phyloP scores from a whole-genome alignment of 2,888 invertebrate genomes.

The Toxonevra muliebris region DNA sequence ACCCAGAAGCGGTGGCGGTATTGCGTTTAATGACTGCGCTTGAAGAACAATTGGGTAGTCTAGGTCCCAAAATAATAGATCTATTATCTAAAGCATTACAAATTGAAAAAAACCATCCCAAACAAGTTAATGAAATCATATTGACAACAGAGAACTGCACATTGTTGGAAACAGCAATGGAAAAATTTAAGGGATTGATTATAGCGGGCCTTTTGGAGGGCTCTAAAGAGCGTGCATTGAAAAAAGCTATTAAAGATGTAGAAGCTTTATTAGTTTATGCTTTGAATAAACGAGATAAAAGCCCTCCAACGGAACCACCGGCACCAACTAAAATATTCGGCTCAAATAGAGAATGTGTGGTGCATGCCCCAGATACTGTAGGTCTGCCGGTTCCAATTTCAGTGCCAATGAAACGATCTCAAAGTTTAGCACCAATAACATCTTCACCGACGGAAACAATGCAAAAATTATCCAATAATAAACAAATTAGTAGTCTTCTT shows the following conservation, averaged over 20 bases:
- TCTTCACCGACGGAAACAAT: slow-evolving; percentile 6
- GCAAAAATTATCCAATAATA: slow-evolving; percentile 1
- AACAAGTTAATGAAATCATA: slow-evolving; percentile 75
- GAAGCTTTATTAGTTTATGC: slow-evolving; percentile 70
- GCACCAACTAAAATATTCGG: too few species aligned
- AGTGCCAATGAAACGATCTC: neutral
- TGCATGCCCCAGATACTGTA: neutral
- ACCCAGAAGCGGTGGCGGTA: slow-evolving; percentile 70
- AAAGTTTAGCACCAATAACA: neutral
- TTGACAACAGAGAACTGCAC: slow-evolving; percentile 75
- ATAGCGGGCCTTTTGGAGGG: slow-evolving; percentile 72
- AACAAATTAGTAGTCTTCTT: slow-evolving; percentile 39
- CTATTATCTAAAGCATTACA: slow-evolving; percentile 63
- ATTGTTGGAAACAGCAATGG: slow-evolving; percentile 58
- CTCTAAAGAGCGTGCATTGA: slow-evolving; percentile 73
- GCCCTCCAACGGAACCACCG: too few species aligned
- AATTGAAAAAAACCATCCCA: slow-evolving; percentile 65
- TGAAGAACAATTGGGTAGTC: slow-evolving; percentile 81
- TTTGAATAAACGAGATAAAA: neutral
- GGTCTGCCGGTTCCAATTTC: neutral
- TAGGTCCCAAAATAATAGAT: slow-evolving; percentile 80
- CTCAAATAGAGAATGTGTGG: too few species aligned
- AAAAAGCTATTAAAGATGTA: slow-evolving; percentile 75
- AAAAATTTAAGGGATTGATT: slow-evolving; percentile 68
- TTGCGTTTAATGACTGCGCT: slow-evolving; percentile 80